Evolutionary conservation across 1,140 invertebrate genomes (phyloP).

Genomic region (Probaryconus sp.): DNA sequence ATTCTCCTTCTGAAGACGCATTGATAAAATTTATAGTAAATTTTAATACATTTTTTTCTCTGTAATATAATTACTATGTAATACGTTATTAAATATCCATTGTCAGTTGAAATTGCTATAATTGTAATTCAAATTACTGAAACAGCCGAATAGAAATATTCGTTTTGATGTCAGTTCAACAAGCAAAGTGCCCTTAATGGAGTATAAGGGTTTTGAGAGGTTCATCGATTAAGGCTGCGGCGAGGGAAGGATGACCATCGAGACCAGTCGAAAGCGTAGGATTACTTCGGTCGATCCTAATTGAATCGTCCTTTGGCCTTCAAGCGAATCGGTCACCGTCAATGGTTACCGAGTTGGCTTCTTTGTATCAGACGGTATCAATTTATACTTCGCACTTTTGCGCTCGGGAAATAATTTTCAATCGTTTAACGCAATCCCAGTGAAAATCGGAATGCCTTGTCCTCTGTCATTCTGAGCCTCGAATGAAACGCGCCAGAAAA

Average conservation of each 20-base stretch:
- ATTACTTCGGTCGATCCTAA: conserved; percentile 68
- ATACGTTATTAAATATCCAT: no score
- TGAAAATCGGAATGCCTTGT: conserved; percentile 4
- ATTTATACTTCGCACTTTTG: conserved; percentile 49
- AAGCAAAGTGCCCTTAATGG: conserved; percentile 64
- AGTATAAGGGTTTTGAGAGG: conserved; percentile 63
- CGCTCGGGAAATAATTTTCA: conserved; percentile 46
- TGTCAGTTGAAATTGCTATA: no score
- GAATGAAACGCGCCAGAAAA: conserved; percentile 12
- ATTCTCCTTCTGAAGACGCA: no score
- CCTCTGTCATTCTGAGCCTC: not conserved
- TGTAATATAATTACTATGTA: no score
- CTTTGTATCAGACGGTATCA: conserved; percentile 36
- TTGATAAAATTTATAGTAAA: no score
- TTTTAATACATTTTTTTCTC: no score
- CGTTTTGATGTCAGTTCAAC: conserved; percentile 32
- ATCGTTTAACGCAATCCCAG: conserved; percentile 41
- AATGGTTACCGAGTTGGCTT: conserved; percentile 34
- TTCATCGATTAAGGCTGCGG: conserved; percentile 65
- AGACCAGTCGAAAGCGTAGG: conserved; percentile 58
- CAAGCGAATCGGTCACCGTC: conserved; percentile 55
- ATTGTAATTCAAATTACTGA: not conserved
- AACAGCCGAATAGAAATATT: conserved; percentile 18
- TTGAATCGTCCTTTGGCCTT: conserved; percentile 68
- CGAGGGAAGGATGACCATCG: conserved; percentile 51